phyloP scores from a whole-genome alignment of 2,113 vertebrate species.

The Lucifuga dentata region DNA sequence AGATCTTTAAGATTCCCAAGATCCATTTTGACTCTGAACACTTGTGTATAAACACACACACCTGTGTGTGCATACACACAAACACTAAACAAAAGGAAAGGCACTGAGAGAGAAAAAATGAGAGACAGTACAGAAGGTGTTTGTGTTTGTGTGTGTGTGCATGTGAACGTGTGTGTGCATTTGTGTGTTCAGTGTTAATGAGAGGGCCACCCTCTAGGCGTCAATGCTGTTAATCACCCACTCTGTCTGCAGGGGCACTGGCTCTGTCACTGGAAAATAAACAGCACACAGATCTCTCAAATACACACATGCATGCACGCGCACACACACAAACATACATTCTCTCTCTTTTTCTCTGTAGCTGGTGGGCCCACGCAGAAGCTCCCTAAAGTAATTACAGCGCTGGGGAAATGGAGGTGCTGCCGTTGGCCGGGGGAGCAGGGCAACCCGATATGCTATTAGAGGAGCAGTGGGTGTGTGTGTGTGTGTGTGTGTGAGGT shows the following conservation, averaged over 20 bases:
- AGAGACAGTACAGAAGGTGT: conserved; percentile 41
- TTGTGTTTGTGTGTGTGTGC: conserved; percentile 25
- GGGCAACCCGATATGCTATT: conserved; percentile 84
- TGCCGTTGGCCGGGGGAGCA: conserved; percentile 66
- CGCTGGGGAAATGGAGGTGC: conserved; percentile 76
- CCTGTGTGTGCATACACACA: conserved; percentile 20
- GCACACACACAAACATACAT: neutral
- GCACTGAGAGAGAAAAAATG: conserved; percentile 42
- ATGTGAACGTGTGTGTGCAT: conserved; percentile 23
- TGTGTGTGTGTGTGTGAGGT: neutral
- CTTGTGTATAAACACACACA: conserved; percentile 6
- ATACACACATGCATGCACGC: conserved; percentile 38
- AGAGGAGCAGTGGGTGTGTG: conserved; percentile 59
- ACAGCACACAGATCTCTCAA: conserved; percentile 26
- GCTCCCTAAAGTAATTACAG: conserved; percentile 85
- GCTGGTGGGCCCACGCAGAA: conserved; percentile 59
- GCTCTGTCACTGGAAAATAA: conserved; percentile 77
- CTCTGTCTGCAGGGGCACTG: conserved; percentile 77
- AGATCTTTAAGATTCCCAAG: neutral
- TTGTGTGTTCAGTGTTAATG: conserved; percentile 75
- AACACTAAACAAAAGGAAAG: conserved; percentile 28
- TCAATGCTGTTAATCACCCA: conserved; percentile 81
- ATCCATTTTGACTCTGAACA: conserved; percentile 20
- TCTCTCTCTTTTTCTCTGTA: conserved; percentile 25
- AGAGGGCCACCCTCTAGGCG: conserved; percentile 78